Evolutionary conservation across 2,113 vertebrate genomes (phyloP).

Genomic region (Syngnathoides biaculeatus): DNA sequence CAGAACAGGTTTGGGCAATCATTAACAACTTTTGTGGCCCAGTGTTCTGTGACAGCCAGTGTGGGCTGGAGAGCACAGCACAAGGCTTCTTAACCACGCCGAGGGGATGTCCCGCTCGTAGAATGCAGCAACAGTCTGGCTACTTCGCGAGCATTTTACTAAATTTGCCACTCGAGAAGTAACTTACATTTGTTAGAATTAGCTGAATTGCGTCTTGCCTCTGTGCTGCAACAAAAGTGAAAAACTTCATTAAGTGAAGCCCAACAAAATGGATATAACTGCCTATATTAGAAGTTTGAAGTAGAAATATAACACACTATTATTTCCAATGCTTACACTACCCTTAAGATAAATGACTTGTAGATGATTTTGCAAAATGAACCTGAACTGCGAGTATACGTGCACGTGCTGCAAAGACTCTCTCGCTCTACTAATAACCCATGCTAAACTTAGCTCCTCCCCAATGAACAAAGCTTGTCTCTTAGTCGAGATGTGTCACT

Average conservation of each 20-base stretch:
- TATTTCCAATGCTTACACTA: too few species aligned
- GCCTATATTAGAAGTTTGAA: too few species aligned
- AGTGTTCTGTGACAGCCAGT: conserved; percentile 58
- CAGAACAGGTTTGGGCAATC: conserved; percentile 76
- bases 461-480: neutral
- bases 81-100: neutral
- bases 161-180: neutral
- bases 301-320: too few species aligned
- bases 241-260: too few species aligned
- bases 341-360: too few species aligned
- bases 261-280: too few species aligned
- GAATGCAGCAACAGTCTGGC: neutral
- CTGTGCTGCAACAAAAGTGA: neutral
- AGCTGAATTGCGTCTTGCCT: neutral
- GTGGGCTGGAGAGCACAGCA: conserved; percentile 60
- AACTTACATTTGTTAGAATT: neutral
- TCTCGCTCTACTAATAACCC: too few species aligned
- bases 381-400: neutral
- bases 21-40: conserved; percentile 72
- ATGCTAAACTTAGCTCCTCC: neutral
- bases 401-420: too few species aligned
- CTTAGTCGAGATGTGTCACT: neutral
- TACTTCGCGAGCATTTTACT: neutral
- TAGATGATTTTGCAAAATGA: neutral
- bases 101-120: neutral